Evolutionary conservation across 2,888 invertebrate species (phyloP), one percentile per base, ranked within the genome.

Genomic region (Kryphioiulus occultus): DNA sequence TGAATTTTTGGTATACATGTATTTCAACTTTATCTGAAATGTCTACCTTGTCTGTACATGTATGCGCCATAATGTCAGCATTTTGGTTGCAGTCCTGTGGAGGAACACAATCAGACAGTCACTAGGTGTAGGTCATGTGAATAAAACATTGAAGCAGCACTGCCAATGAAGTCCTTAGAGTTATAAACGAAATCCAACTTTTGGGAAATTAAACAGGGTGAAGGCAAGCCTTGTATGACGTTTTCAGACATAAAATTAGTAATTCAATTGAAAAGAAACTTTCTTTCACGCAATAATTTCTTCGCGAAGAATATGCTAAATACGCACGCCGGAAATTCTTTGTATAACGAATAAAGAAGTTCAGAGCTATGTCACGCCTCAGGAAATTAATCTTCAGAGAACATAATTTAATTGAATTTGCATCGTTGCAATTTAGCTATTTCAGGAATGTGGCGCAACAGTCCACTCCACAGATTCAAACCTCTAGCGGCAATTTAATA

Each of bases 241-340:
- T 47, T 17, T 59, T 22, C 7, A n/a, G 1, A 59, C 22, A n/a
- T n/a, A 2, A n/a, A 17, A 59, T 59, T 59, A 59, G 59, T 59
- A n/a, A 59, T 59, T 59, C n/a, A 59, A 59, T 59, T 59, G n/a
- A 59, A 59, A 59, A n/a, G 59, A 59, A 59, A 59, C 59, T n/a
- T 3, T 1, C 1, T 59, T 59, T 59, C n/a, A 59, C 0, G n/a
- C 19, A 59, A 59, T 59, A 19, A 53, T 53, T 53, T 53, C 19
- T n/a, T 59, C n/a, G n/a, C 7, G n/a, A n/a, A 59, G n/a, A 7
- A 59, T 22, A 59, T 47, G 47, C 47, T 17, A 47, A 47, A 47
- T 47, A 47, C 17, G 47, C 47, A 47, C 47, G 59, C 22, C 22
- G 59, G 22, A 59, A n/a, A 59, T 59, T 59, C n/a, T 59, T 59